These are phyloP conservation scores for Ceratitis capitata DNA, from an alignment of 1,140 invertebrate species.

Conservation along the genomic window DNA sequence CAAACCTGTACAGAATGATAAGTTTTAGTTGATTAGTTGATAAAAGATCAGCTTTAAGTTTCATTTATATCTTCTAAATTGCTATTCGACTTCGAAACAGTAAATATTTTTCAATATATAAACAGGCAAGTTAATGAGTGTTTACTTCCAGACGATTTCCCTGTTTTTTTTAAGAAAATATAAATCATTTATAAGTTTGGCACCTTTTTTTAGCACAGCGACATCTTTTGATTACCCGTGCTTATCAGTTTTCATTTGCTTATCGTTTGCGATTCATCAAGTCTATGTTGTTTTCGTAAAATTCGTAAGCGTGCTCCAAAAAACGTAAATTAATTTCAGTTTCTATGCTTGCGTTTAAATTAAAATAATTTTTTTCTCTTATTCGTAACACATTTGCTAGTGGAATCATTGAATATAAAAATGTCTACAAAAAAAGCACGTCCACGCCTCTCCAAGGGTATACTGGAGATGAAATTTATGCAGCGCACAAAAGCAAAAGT, in stretches of 20 bases:
- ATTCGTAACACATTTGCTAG: not conserved
- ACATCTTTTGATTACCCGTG: not conserved
- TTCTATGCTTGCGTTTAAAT: too few relatives aligned
- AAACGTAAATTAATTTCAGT: not conserved
- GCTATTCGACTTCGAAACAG: too few relatives aligned
- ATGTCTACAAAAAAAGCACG: conserved; percentile 58
- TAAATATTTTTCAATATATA: too few relatives aligned
- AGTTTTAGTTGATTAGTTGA: too few relatives aligned
- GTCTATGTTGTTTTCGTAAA: not conserved
- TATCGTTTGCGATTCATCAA: not conserved
- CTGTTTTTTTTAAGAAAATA: not conserved
- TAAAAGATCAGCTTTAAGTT: too few relatives aligned
- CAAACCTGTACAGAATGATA: not conserved
- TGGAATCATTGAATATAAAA: not conserved
- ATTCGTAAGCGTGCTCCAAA: not conserved
- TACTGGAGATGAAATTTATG: conserved; percentile 90
- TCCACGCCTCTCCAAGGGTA: conserved; percentile 73
- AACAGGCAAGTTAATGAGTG: too few relatives aligned
- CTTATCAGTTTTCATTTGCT: not conserved
- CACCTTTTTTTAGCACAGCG: not conserved
- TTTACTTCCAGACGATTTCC: not conserved
- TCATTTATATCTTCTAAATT: too few relatives aligned
- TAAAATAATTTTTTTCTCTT: not conserved
- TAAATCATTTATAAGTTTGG: not conserved
- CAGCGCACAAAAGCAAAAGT: conserved; percentile 85